Base-by-base conservation (phyloP, 1,140 invertebrate genomes). In the Drosophila serrata region DNA sequence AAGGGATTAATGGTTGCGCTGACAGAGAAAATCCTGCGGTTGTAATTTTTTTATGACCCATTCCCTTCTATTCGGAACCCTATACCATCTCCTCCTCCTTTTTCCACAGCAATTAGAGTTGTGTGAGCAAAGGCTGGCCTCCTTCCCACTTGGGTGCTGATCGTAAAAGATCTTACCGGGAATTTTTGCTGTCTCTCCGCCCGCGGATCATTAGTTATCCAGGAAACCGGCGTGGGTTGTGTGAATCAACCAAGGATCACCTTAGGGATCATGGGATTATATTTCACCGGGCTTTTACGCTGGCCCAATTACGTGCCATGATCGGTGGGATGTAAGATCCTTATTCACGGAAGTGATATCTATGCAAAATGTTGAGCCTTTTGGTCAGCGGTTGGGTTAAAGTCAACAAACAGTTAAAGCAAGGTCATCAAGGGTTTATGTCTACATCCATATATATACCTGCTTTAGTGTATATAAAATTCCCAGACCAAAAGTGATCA, bases 21-120 rank as follows among this genome's bases (percentile, higher is more conserved):
- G 85, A 87, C 84, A 87, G 84, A 77, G 80, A 84, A 80, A 87
- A 87, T 90, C 85, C 84, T 87, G 84, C 85, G 84, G 84, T 90
- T 87, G 77, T 88, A 88, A 84, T 42, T 80, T 42, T 80, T 84
- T 87, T 87, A 88, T 82, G 81, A 75, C 72, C 81, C 81, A n/a
- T 48, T 72, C 76, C 43, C 46, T 51, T 58, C 65, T 39, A 45
- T 35, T 4, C 24, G 24, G 4, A 24, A 24, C 24, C 24, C 45
- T 51, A 19, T 35, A n/a, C 60, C 51, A 58, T 37, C 48, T 49
- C 60, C 53, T 57, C 33, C 51, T 33, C 58, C 53, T 62, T 35
- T 45, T 51, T 64, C 45, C 64, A 29, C 61, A 55, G 76, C 82
- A 87, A 87, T 87, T 87, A 87, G 79, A 82, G 84, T 81, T 80